phyloP scores from a whole-genome alignment of 2,113 vertebrate genomes.

The Crotalus helleri region DNA sequence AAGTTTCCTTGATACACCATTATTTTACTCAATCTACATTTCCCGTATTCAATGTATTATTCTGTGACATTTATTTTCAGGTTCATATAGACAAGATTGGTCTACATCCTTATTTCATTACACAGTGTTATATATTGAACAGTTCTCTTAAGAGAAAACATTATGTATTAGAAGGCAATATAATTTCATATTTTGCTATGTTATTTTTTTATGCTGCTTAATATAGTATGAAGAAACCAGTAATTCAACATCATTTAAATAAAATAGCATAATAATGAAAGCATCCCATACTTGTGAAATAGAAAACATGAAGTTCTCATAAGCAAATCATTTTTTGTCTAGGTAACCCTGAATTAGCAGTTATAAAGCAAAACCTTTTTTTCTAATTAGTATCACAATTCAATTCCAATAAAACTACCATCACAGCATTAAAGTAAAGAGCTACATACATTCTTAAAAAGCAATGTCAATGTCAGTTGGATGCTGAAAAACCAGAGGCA shows the following conservation, averaged over 20 bases:
- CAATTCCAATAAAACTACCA: neutral
- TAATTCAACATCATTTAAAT: neutral
- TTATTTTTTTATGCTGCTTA: neutral
- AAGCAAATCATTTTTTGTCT: neutral
- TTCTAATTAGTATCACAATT: neutral
- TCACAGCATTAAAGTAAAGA: neutral
- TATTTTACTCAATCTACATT: neutral
- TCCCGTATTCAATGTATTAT: neutral
- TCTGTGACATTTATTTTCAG: neutral
- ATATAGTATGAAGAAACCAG: neutral
- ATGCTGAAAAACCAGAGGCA: neutral
- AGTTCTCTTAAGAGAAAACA: neutral
- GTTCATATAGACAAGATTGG: neutral
- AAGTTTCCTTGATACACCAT: neutral
- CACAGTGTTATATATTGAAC: neutral
- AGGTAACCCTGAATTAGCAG: neutral
- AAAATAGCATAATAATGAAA: neutral
- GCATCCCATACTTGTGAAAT: neutral
- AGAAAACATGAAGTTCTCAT: neutral
- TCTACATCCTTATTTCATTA: neutral
- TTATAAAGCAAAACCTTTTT: neutral
- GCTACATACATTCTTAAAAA: neutral
- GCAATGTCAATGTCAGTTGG: neutral
- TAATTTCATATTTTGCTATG: neutral
- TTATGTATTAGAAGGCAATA: neutral